Conservation (phyloP, 2,888 invertebrate species). For the Macrophya annulata region DNA sequence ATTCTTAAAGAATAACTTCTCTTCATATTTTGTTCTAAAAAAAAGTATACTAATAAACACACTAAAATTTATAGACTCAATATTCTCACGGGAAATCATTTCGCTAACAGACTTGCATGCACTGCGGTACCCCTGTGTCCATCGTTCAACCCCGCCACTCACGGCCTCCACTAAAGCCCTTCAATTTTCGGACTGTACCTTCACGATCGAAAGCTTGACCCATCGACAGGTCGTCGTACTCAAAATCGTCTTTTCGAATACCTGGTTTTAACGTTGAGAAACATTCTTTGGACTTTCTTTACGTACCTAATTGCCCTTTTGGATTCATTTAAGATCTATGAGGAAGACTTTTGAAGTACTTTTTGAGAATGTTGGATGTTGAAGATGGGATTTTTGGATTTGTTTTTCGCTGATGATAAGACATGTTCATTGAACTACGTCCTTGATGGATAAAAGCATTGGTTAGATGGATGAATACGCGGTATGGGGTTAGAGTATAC, state of each 20-base stretch:
- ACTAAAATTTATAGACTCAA: background rate
- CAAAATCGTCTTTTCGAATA: background rate
- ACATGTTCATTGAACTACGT: background rate
- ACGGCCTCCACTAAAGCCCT: conserved; percentile 40
- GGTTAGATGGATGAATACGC: background rate
- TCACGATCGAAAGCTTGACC: conserved; percentile 50
- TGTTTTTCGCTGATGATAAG: background rate
- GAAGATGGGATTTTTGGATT: background rate
- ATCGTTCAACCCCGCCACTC: conserved; percentile 46
- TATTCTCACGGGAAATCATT: conserved; percentile 42
- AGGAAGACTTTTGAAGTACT: background rate
- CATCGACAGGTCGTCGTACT: background rate
- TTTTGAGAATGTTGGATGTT: background rate
- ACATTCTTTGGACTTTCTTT: background rate
- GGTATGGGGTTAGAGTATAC: background rate
- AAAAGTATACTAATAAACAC: background rate
- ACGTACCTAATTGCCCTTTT: background rate
- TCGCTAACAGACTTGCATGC: conserved; percentile 39
- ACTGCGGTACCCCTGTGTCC: conserved; percentile 33
- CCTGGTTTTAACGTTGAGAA: background rate
- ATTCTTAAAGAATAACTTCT: background rate
- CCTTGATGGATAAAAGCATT: background rate
- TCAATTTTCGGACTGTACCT: conserved; percentile 56
- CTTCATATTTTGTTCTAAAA: background rate
- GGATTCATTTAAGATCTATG: background rate